These are phyloP conservation scores for Chrysomallon squamiferum DNA, from an alignment of 1,140 invertebrate species.

Conservation along the genomic window DNA sequence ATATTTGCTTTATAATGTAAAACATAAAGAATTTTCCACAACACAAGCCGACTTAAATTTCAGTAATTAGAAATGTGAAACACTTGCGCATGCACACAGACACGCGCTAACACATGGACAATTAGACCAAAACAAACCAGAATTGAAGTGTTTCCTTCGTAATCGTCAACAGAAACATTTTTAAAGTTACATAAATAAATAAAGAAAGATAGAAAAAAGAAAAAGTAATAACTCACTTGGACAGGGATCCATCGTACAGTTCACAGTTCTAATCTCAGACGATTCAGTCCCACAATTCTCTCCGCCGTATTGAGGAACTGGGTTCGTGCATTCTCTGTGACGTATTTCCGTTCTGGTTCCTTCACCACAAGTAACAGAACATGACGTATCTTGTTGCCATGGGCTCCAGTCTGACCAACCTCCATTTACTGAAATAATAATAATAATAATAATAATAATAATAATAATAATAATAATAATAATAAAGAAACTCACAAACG, in stretches of 20 bases:
- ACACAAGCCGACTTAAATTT: too few relatives aligned
- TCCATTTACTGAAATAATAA: constrained; percentile 30
- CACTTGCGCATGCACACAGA: too few relatives aligned
- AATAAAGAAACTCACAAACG: too few relatives aligned
- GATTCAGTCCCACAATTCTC: constrained; percentile 4
- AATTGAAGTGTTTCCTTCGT: too few relatives aligned
- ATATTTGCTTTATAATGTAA: too few relatives aligned
- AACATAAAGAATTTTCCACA: too few relatives aligned
- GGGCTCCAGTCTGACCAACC: constrained; percentile 22
- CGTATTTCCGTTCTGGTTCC: constrained; percentile 8
- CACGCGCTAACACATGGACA: too few relatives aligned
- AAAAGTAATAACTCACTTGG: constrained; percentile 3
- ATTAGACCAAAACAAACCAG: too few relatives aligned
- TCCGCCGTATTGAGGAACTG: constrained; percentile 20
- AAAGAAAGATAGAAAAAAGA: too few relatives aligned
- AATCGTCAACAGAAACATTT: too few relatives aligned
- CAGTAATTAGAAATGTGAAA: too few relatives aligned
- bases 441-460: not conserved
- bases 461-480: not conserved
- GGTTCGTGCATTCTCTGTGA: constrained; percentile 20
- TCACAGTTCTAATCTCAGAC: not conserved
- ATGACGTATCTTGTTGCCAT: constrained; percentile 15
- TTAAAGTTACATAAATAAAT: too few relatives aligned
- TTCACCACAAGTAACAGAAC: constrained; percentile 23
- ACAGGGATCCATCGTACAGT: constrained; percentile 16